A percentile compares a stretch with the other conserved stretches of the same genome.
phyloP scores from a whole-genome alignment of 2,113 vertebrate species.

The Perccottus glenii region DNA sequence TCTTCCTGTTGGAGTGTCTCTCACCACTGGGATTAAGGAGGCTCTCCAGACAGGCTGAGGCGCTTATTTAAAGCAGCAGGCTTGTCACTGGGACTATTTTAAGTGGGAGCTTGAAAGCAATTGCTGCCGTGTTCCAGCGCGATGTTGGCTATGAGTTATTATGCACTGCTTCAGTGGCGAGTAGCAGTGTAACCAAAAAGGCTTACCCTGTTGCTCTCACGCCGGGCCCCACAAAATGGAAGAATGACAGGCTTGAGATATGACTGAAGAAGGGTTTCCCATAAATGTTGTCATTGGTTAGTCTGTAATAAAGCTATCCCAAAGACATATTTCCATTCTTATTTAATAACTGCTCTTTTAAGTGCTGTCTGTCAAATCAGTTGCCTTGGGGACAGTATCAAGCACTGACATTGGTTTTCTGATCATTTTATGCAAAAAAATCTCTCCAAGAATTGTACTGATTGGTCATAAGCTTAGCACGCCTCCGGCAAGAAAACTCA shows the following conservation, averaged over 20 bases:
- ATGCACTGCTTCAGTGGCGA: conserved; percentile 60
- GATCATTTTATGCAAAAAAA: conserved; percentile 68
- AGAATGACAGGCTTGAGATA: conserved; percentile 18
- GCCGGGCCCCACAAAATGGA: conserved; percentile 40
- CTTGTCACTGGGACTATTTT: conserved; percentile 79
- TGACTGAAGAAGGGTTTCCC: conserved; percentile 37
- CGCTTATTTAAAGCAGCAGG: conserved; percentile 79
- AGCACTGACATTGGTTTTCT: conserved; percentile 50
- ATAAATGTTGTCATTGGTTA: conserved; percentile 58
- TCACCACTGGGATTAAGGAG: conserved; percentile 78
- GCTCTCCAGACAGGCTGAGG: conserved; percentile 79
- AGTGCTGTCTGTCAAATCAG: conserved; percentile 42
- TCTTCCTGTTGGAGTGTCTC: conserved; percentile 72
- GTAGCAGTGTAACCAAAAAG: conserved; percentile 58
- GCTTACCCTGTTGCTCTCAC: conserved; percentile 66
- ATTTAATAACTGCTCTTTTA: conserved; percentile 56
- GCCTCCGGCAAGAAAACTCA: conserved; percentile 48
- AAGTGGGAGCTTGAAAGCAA: conserved; percentile 78
- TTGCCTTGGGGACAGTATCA: conserved; percentile 50
- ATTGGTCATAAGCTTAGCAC: conserved; percentile 51
- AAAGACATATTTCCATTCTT: conserved; percentile 34
- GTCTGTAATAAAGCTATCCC: conserved; percentile 41
- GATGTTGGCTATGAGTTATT: conserved; percentile 78
- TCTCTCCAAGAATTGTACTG: conserved; percentile 39
- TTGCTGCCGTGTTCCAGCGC: conserved; percentile 64